Conservation (phyloP, 2,797 vertebrate genomes). For the Buphagus erythrorhynchus region DNA sequence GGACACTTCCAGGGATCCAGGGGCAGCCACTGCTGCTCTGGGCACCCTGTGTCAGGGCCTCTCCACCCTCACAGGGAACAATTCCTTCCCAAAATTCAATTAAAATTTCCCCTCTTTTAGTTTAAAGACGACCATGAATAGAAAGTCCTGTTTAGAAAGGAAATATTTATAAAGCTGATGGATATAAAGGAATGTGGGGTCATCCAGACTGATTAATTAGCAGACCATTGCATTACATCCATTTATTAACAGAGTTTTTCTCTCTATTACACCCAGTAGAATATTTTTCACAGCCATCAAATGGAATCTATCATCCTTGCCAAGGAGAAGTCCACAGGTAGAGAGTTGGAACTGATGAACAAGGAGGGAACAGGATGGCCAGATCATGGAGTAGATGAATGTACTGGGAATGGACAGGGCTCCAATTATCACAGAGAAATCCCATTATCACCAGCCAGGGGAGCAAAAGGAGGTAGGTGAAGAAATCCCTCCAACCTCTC, state of each 20-base stretch:
- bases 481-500: not conserved
- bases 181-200: not conserved
- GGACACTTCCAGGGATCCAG: not conserved
- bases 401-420: not conserved
- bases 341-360: not conserved
- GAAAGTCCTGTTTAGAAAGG: not conserved
- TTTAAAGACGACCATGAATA: not conserved
- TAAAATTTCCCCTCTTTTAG: not conserved
- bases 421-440: not conserved
- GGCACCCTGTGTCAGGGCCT: not conserved
- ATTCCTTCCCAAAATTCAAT: not conserved
- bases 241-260: not conserved
- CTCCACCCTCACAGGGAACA: fast-evolving
- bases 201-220: not conserved
- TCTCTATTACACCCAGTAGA: not conserved
- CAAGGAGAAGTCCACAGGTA: not conserved
- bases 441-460: not conserved
- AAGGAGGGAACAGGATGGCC: not conserved
- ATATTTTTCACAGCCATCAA: not conserved
- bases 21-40: not conserved
- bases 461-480: not conserved
- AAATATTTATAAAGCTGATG: not conserved
- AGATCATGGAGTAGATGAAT: fast-evolving
- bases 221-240: not conserved
- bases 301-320: not conserved